A percentile compares a stretch with the other conserved stretches of the same genome.
Evolutionary conservation across 2,113 vertebrate species (phyloP).

Genomic region (Petroica traversi): DNA sequence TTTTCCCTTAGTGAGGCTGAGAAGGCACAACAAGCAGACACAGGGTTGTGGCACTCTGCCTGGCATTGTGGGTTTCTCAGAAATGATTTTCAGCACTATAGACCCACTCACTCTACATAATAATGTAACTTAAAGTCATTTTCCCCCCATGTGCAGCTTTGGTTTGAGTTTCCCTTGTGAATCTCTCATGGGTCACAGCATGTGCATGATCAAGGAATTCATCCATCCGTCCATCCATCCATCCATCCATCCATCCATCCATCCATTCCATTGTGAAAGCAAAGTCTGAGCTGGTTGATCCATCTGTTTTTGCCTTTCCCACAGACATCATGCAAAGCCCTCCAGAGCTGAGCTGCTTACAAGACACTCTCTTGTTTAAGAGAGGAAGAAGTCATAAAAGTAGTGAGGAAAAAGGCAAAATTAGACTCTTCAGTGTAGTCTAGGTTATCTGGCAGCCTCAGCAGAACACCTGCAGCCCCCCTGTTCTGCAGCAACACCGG

Average conservation of each 20-base stretch:
- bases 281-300: background rate
- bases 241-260: too few species aligned
- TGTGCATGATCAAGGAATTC: background rate
- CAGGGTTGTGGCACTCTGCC: background rate
- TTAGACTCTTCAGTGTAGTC: accelerated
- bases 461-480: background rate
- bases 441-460: background rate
- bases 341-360: accelerated
- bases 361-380: background rate
- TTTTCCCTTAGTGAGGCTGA: background rate
- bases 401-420: background rate
- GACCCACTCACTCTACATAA: background rate
- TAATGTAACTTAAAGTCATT: background rate
- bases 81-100: background rate
- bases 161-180: background rate
- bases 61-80: background rate
- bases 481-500: background rate
- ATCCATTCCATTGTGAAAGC: background rate
- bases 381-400: background rate
- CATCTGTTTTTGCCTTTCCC: background rate
- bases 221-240: background rate
- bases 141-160: background rate
- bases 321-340: background rate
- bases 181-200: background rate
- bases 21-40: background rate